A percentile compares a stretch with the other conserved stretches of the same genome.
These are phyloP conservation scores for Poecilia gillii DNA, from an alignment of 2,797 vertebrate species.

Conservation along the genomic window DNA sequence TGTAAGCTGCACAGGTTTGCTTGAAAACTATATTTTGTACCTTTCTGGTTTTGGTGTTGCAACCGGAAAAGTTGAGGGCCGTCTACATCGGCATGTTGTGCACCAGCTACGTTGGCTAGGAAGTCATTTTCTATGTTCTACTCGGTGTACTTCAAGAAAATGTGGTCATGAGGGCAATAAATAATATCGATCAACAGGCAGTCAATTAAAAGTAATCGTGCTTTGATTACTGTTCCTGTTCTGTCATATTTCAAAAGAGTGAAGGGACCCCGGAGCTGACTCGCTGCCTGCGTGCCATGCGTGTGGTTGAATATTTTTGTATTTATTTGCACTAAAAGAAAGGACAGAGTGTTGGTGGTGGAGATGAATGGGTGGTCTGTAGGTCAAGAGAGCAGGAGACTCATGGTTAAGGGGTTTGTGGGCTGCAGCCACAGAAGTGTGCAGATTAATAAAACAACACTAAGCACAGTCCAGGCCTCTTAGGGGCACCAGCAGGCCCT, in stretches of 20 bases:
- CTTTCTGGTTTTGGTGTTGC: background rate
- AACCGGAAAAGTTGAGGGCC: background rate
- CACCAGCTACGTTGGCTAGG: background rate
- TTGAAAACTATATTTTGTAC: conserved; percentile 15
- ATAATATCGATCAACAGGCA: background rate
- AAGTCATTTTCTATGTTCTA: background rate
- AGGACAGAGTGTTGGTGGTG: background rate
- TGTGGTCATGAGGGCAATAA: background rate
- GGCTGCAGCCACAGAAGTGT: conserved; percentile 67
- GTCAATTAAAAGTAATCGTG: background rate
- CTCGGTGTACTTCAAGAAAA: background rate
- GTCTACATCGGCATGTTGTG: background rate
- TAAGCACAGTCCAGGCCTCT: conserved; percentile 62
- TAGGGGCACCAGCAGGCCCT: conserved; percentile 53
- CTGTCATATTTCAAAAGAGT: background rate
- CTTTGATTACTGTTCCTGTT: background rate
- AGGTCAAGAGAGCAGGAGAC: conserved; percentile 69
- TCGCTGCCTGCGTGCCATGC: background rate
- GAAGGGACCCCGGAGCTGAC: background rate
- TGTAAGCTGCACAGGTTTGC: conserved; percentile 47
- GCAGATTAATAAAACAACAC: conserved; percentile 82
- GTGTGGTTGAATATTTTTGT: conserved; percentile 33
- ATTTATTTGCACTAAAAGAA: conserved; percentile 54
- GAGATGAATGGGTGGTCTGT: conserved; percentile 39
- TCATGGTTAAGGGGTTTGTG: conserved; percentile 62